A percentile compares a stretch with the other conserved stretches of the same genome.
Evolutionary conservation across 2,797 vertebrate species (phyloP).

Genomic region (Enteromius fasciolatus): DNA sequence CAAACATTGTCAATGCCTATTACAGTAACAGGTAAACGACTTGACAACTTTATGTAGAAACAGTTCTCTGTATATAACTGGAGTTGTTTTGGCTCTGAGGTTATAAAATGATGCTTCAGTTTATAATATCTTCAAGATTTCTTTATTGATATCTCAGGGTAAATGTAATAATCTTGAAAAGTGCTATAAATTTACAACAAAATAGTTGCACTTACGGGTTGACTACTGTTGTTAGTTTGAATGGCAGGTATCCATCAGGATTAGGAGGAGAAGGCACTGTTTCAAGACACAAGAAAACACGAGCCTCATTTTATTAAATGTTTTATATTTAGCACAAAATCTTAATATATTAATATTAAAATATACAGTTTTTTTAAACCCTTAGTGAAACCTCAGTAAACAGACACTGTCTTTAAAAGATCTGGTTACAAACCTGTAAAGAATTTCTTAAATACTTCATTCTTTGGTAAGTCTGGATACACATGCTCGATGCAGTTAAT

Average conservation of each 20-base stretch:
- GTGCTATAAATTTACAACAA: neutral
- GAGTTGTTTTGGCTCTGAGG: neutral
- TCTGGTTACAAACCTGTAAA: slow-evolving; percentile 83
- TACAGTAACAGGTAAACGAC: neutral
- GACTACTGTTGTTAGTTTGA: slow-evolving; percentile 59
- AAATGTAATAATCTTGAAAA: neutral
- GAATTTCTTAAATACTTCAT: slow-evolving; percentile 87
- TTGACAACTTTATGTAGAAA: neutral
- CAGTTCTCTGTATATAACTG: neutral
- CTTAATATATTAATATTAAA: neutral
- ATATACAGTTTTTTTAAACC: neutral
- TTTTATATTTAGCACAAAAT: neutral
- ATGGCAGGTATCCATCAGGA: slow-evolving; percentile 58
- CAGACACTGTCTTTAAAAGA: neutral
- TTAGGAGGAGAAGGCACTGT: slow-evolving; percentile 39
- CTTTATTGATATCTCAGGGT: neutral
- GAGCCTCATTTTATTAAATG: neutral
- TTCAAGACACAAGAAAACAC: slow-evolving; percentile 4
- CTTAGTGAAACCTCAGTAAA: neutral
- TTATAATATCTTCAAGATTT: neutral
- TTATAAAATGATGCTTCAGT: neutral
- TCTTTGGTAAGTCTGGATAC: slow-evolving; percentile 85
- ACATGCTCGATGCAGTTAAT: slow-evolving; percentile 84
- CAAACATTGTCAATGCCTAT: neutral
- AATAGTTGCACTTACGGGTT: slow-evolving; percentile 40